Percentiles rank a stretch among this genome's conserved stretches.
Evolutionary conservation across 1,140 invertebrate genomes (phyloP).

Genomic region (Lucilia cuprina): DNA sequence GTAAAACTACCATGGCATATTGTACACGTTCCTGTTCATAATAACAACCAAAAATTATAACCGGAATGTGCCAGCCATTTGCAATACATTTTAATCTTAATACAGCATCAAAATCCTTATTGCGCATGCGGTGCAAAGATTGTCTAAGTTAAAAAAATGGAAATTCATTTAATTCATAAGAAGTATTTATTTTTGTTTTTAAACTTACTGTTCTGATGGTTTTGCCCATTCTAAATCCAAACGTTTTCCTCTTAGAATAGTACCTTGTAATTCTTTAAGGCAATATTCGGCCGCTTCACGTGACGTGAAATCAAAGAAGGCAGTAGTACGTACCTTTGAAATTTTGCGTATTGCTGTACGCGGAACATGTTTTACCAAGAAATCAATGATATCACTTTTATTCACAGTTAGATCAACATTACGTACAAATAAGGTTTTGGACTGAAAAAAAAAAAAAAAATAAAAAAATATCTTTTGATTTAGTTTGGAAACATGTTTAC

Average conservation of each 20-base stretch:
- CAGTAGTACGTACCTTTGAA: constrained; percentile 38
- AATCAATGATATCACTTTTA: constrained; percentile 36
- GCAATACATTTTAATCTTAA: constrained; percentile 43
- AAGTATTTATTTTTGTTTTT: background rate
- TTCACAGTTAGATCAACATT: constrained; percentile 39
- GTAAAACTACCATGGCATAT: constrained; percentile 38
- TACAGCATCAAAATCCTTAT: constrained; percentile 41
- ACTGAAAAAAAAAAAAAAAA: constrained; percentile 32
- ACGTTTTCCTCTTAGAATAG: constrained; percentile 8
- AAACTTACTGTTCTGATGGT: constrained; percentile 39
- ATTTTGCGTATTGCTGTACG: constrained; percentile 37
- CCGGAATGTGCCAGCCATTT: constrained; percentile 42
- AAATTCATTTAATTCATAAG: background rate
- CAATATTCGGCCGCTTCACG: constrained; percentile 40
- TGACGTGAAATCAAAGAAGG: constrained; percentile 40
- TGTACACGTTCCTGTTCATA: constrained; percentile 35
- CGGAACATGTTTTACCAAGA: constrained; percentile 34
- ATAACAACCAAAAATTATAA: constrained; percentile 42
- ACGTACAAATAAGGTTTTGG: constrained; percentile 41
- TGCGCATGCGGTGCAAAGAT: constrained; percentile 37
- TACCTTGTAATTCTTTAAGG: constrained; percentile 37
- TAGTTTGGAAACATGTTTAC: too few species aligned
- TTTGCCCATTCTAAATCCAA: constrained; percentile 41
- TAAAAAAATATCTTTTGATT: too few species aligned
- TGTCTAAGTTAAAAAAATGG: constrained; percentile 30